Evolutionary conservation across 2,888 invertebrate species (phyloP).

Genomic region (Spialia ferax): DNA sequence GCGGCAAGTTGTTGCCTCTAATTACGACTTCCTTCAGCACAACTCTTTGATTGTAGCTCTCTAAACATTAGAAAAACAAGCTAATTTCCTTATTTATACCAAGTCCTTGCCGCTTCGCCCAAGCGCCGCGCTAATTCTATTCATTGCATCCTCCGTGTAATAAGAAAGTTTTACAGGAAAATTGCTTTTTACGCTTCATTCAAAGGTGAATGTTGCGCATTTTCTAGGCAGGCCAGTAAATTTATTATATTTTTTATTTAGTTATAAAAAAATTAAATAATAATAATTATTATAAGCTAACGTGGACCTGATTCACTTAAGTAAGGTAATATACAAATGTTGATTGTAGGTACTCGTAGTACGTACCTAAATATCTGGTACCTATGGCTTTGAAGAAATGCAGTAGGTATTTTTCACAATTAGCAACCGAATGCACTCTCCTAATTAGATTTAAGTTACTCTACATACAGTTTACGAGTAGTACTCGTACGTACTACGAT

Average conservation of each 20-base stretch:
- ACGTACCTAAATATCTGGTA: no score
- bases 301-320: no score
- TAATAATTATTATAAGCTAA: neutral
- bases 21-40: constrained; percentile 74
- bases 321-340: no score
- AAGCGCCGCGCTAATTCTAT: constrained; percentile 40
- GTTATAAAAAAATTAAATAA: neutral
- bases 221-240: constrained; percentile 11
- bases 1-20: constrained; percentile 65
- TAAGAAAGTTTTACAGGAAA: constrained; percentile 41
- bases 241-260: constrained; percentile 10
- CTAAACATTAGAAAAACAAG: constrained; percentile 65
- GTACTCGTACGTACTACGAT: neutral
- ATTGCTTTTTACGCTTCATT: constrained; percentile 33
- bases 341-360: no score
- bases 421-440: neutral
- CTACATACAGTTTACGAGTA: neutral
- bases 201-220: constrained; percentile 33
- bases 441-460: neutral
- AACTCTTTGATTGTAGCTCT: constrained; percentile 65
- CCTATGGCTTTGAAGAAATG: neutral
- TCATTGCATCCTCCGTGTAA: constrained; percentile 40
- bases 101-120: constrained; percentile 33
- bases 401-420: neutral
- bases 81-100: constrained; percentile 45